A percentile compares a stretch with the other conserved stretches of the same genome.
Evolutionary conservation across 2,888 invertebrate species (phyloP).

Genomic region (Ceraclea dissimilis): DNA sequence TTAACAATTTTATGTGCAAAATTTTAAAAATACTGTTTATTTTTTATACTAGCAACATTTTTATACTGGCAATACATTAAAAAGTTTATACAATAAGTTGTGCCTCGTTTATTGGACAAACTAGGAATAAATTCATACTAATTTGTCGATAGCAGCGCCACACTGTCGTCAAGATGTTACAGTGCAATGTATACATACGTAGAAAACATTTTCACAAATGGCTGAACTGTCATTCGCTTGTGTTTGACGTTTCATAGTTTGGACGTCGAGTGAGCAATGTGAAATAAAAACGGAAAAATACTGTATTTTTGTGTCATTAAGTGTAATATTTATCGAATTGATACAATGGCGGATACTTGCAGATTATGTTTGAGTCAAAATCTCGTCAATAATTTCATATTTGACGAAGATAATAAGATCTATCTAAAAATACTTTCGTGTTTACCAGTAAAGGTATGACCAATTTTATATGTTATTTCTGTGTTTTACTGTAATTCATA

Average conservation of each 20-base stretch:
- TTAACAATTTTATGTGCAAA: too few species aligned
- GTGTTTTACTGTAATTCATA: too few species aligned
- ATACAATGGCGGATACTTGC: conserved; percentile 15
- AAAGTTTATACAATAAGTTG: background rate
- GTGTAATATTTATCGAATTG: background rate
- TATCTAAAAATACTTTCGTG: conserved; percentile 64
- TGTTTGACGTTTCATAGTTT: conserved; percentile 6
- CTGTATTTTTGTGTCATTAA: background rate
- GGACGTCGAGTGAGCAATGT: background rate
- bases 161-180: background rate
- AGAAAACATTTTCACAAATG: conserved; percentile 36
- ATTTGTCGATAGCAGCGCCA: background rate
- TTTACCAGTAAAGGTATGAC: conserved; percentile 63
- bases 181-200: background rate
- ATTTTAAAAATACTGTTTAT: too few species aligned
- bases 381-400: conserved; percentile 59
- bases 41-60: background rate
- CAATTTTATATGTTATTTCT: too few species aligned
- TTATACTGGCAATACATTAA: background rate
- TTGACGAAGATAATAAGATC: conserved; percentile 60
- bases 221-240: conserved; percentile 34
- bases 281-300: conserved; percentile 1
- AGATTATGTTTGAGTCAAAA: conserved; percentile 28
- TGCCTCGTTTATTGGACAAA: too few species aligned
- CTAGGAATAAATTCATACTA: background rate